These are phyloP conservation scores for Melinaea menophilus DNA, from an alignment of 2,888 invertebrate species.

Conservation along the genomic window DNA sequence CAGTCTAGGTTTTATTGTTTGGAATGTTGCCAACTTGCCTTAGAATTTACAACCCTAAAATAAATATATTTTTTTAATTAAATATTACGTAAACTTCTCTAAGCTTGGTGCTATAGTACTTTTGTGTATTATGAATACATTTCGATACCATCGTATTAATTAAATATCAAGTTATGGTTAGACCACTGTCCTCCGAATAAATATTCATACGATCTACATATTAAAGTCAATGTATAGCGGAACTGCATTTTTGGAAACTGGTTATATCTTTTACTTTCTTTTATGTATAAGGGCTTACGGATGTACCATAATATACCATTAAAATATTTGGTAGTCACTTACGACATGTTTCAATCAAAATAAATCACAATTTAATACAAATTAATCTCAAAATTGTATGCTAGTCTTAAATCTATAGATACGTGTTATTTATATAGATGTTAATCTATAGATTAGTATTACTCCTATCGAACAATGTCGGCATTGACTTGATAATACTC, in stretches of 20 bases:
- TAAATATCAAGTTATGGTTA: too few relatives aligned
- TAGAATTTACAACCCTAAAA: not conserved
- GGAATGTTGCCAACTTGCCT: not conserved
- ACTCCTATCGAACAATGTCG: not conserved
- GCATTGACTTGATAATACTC: constrained; percentile 2
- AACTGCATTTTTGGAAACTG: constrained; percentile 29
- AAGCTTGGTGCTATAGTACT: too few relatives aligned
- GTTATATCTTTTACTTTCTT: constrained; percentile 33
- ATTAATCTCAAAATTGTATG: constrained; percentile 7
- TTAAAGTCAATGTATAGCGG: constrained; percentile 19
- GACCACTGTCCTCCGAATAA: not conserved
- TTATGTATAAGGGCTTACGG: constrained; percentile 20
- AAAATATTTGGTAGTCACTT: constrained; percentile 15
- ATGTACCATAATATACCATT: constrained; percentile 12
- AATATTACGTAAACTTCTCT: too few relatives aligned
- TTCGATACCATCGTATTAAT: too few relatives aligned
- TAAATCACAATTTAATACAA: constrained; percentile 13
- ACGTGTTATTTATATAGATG: not conserved
- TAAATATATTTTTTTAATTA: too few relatives aligned
- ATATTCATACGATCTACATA: constrained; percentile 13
- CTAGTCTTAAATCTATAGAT: not conserved
- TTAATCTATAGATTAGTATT: not conserved
- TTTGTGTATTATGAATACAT: not conserved
- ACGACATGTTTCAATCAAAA: constrained; percentile 15
- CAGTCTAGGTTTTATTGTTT: not conserved